A percentile compares a stretch with the other conserved stretches of the same genome.
Evolutionary conservation across 2,888 invertebrate species (phyloP).

Genomic region (Napeogenes inachia): DNA sequence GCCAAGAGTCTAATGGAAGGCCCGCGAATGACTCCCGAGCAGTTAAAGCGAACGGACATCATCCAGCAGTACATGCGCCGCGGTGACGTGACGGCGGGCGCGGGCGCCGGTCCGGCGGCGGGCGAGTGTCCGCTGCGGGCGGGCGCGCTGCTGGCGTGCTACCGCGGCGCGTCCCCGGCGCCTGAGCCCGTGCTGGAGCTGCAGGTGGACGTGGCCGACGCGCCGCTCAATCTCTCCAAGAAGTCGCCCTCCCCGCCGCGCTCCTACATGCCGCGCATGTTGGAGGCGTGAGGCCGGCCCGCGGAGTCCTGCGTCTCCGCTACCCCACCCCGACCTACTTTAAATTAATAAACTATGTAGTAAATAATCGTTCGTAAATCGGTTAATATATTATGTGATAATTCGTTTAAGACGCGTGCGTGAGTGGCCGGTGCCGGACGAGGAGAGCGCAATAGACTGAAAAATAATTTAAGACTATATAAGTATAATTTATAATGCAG

Average conservation of each 20-base stretch:
- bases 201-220: constrained; percentile 90
- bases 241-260: constrained; percentile 81
- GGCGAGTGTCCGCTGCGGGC: constrained; percentile 57
- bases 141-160: constrained; percentile 55
- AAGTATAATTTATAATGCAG: constrained; percentile 81
- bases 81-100: constrained; percentile 74
- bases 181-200: constrained; percentile 67
- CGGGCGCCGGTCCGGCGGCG: constrained; percentile 70
- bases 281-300: constrained; percentile 80
- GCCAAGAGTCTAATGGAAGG: constrained; percentile 94
- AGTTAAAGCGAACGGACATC: constrained; percentile 93
- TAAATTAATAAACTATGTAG: constrained; percentile 71
- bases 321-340: constrained; percentile 75
- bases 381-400: constrained; percentile 84
- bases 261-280: constrained; percentile 79
- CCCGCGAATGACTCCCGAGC: constrained; percentile 95
- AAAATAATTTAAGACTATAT: constrained; percentile 78
- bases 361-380: constrained; percentile 77
- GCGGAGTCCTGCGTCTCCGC: constrained; percentile 73
- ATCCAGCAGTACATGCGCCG: constrained; percentile 95
- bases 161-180: constrained; percentile 67
- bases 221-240: constrained; percentile 94
- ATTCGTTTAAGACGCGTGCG: constrained; percentile 76
- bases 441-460: constrained; percentile 79
- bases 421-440: constrained; percentile 76